These are phyloP conservation scores for Mycalesis mineus DNA, from an alignment of 2,888 invertebrate genomes.

Conservation along the genomic window DNA sequence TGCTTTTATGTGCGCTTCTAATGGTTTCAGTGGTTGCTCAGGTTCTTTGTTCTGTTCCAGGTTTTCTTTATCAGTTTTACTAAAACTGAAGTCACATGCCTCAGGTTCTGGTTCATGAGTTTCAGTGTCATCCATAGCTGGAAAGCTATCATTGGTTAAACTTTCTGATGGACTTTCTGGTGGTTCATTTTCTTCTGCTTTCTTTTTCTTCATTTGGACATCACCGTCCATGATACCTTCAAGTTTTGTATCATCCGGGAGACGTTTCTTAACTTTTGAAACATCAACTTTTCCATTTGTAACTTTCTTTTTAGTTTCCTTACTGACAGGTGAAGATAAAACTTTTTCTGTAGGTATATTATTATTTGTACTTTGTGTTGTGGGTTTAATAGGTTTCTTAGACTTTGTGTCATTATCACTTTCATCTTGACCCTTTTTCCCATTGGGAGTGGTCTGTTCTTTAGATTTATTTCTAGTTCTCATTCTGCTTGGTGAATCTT, in stretches of 20 bases:
- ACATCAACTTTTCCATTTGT: conserved; percentile 72
- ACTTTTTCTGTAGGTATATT: conserved; percentile 59
- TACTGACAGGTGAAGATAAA: conserved; percentile 59
- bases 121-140: conserved; percentile 85
- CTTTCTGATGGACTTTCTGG: conserved; percentile 90
- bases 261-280: conserved; percentile 79
- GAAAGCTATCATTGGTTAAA: conserved; percentile 90
- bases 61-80: conserved; percentile 65
- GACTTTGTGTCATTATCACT: conserved; percentile 69
- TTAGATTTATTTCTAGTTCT: conserved; percentile 91
- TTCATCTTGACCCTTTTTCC: conserved; percentile 69
- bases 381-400: conserved; percentile 59
- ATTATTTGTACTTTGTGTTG: conserved; percentile 62
- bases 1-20: conserved; percentile 56
- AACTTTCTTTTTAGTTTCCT: conserved; percentile 68
- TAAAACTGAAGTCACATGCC: conserved; percentile 71
- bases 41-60: conserved; percentile 59
- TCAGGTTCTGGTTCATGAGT: conserved; percentile 71
- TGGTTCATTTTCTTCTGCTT: conserved; percentile 59
- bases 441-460: conserved; percentile 80
- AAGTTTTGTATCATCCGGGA: conserved; percentile 74
- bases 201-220: conserved; percentile 78
- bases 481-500: conserved; percentile 92
- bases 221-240: conserved; percentile 80
- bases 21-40: conserved; percentile 51